Base-by-base conservation (phyloP, 1,140 invertebrate genomes). In the Frieseomelitta varia region DNA sequence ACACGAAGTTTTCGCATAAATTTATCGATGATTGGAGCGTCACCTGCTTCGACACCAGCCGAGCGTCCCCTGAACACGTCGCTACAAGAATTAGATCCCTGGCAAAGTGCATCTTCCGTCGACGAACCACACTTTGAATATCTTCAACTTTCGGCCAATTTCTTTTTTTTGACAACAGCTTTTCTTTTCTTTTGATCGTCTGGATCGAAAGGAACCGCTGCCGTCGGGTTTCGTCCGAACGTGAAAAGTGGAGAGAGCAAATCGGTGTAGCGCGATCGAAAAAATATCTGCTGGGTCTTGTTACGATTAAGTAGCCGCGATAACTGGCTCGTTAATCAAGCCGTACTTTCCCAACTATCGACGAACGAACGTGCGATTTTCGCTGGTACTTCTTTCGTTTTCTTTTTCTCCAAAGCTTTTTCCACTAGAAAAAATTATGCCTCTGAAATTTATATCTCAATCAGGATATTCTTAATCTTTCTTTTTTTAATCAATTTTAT, bases 261-360 rank as follows among this genome's bases (percentile, higher is more conserved):
- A 71, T 39, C 39, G 30, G 30, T 2, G 30, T 21, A 8, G 65
- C 65, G 34, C 2, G 34, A 8, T 8, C 19, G 61, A 86, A 87
- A 87, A 88, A 87, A 82, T 86, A 78, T 85, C 72, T 72, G 79
- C 79, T 67, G 67, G 47, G 58, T 71, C 72, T 88, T 75, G 89
- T 90, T 81, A 82, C 83, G 87, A 82, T 85, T 90, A 90, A 90
- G 84, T 87, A 87, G 84, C 87, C 85, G 83, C 91, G 89, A 90
- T 91, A 91, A 91, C 85, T 81, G 67, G 80, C 84, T 90, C 90
- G 88, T 91, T 91, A 91, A 91, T 91, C 90, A 88, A 89, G 73
- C 81, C 72, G 78, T 86, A 88, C 75, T 90, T 91, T 90, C 85
- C 85, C 2, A 30, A 30, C n/a, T 84, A 84, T 69, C 47, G 73